Percentiles rank a stretch among this genome's conserved stretches.
Evolutionary conservation across 2,888 invertebrate genomes (phyloP).

Genomic region (Apeira syringaria): DNA sequence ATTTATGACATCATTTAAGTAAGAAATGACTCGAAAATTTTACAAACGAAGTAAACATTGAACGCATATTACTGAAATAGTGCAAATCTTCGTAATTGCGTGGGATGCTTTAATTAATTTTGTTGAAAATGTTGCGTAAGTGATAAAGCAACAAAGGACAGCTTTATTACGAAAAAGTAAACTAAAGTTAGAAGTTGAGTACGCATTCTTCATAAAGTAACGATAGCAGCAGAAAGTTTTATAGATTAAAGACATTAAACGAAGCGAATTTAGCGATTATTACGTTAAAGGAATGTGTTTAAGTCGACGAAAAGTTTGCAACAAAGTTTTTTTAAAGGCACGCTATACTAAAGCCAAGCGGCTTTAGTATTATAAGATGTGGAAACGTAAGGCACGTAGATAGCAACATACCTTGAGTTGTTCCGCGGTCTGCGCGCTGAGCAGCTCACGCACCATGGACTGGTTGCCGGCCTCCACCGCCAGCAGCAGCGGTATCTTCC

Average conservation of each 20-base stretch:
- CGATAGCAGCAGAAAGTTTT: conserved; percentile 20
- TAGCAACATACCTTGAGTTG: conserved; percentile 87
- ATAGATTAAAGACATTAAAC: conserved; percentile 23
- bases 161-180: conserved; percentile 13
- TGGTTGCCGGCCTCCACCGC: conserved; percentile 98
- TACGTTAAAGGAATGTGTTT: conserved; percentile 21
- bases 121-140: conserved; percentile 4
- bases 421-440: conserved; percentile 93
- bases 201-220: conserved; percentile 17
- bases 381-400: conserved; percentile 9
- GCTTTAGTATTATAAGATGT: conserved; percentile 8
- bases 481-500: conserved; percentile 95
- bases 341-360: too few species aligned
- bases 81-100: too few species aligned
- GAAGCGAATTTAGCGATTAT: conserved; percentile 15
- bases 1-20: too few species aligned
- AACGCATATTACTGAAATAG: too few species aligned
- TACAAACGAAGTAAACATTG: too few species aligned
- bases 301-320: conserved; percentile 21
- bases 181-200: background rate
- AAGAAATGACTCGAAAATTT: too few species aligned
- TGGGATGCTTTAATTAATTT: too few species aligned
- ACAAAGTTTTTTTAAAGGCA: conserved; percentile 13
- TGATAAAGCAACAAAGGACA: background rate
- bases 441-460: conserved; percentile 96